A percentile compares a stretch with the other conserved stretches of the same genome.
Evolutionary conservation across 2,888 invertebrate genomes (phyloP).

Genomic region (Leptopilina drosophilae): DNA sequence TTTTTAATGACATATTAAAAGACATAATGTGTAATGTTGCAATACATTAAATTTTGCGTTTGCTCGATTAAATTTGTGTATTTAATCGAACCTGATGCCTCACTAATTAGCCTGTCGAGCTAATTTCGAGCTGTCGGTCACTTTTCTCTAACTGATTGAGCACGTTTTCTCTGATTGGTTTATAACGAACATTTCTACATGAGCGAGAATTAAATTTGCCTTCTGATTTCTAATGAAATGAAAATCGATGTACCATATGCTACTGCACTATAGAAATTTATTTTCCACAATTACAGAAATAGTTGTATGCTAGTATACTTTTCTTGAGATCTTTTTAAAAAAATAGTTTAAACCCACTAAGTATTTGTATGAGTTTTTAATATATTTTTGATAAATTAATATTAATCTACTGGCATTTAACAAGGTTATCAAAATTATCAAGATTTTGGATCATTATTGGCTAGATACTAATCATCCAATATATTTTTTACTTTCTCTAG

Average conservation of each 20-base stretch:
- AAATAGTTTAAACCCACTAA: no score
- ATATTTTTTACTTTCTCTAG: no score
- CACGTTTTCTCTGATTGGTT: slow-evolving; percentile 22
- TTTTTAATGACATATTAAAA: background rate
- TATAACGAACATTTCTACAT: background rate
- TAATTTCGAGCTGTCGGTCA: slow-evolving; percentile 20
- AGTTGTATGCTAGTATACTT: no score
- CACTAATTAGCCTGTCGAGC: slow-evolving; percentile 37
- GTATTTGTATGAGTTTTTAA: no score
- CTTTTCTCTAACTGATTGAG: slow-evolving; percentile 22
- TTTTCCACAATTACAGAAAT: no score
- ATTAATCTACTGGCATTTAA: no score
- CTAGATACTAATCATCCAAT: no score
- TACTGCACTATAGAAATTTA: no score
- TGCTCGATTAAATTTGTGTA: slow-evolving; percentile 28
- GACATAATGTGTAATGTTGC: background rate
- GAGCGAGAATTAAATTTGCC: slow-evolving; percentile 2
- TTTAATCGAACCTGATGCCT: slow-evolving; percentile 37
- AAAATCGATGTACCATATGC: background rate
- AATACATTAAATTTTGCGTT: background rate
- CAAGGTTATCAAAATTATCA: no score
- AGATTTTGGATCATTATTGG: no score
- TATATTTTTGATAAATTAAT: no score
- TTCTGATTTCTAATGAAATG: background rate
- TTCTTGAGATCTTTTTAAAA: no score